These are phyloP conservation scores for Oligia strigilis DNA, from an alignment of 2,888 invertebrate genomes.

Conservation along the genomic window DNA sequence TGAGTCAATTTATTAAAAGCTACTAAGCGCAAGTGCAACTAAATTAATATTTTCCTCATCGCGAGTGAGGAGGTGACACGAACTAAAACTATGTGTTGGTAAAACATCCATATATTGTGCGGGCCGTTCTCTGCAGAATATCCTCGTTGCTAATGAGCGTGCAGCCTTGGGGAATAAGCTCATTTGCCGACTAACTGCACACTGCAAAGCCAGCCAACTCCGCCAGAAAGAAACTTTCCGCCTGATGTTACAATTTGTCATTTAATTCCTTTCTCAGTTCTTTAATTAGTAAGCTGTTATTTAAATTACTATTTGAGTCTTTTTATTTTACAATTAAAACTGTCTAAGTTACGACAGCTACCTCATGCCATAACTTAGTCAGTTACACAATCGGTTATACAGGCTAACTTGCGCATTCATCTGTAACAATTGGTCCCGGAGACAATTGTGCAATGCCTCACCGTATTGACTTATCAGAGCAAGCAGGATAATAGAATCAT, in stretches of 20 bases:
- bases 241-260: conserved; percentile 80
- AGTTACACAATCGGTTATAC: conserved; percentile 23
- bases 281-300: conserved; percentile 71
- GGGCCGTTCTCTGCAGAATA: conserved; percentile 71
- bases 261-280: conserved; percentile 75
- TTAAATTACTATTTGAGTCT: conserved; percentile 22
- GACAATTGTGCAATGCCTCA: conserved; percentile 69
- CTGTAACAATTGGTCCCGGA: conserved; percentile 61
- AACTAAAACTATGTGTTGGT: conserved; percentile 62
- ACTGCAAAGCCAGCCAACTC: conserved; percentile 77
- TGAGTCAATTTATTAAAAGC: conserved; percentile 48
- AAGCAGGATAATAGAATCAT: conserved; percentile 74
- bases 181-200: conserved; percentile 83
- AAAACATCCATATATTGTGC: conserved; percentile 72
- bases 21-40: conserved; percentile 48
- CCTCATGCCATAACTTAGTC: conserved; percentile 18
- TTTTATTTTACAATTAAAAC: conserved; percentile 21
- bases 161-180: conserved; percentile 84
- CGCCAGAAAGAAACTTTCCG: conserved; percentile 77
- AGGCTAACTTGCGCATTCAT: conserved; percentile 49
- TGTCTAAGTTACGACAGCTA: neutral
- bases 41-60: conserved; percentile 61
- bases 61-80: conserved; percentile 56
- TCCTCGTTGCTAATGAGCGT: conserved; percentile 81
- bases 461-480: conserved; percentile 71